Evolutionary conservation across 2,888 invertebrate species (phyloP).

Genomic region (Epirrhoe alternata): DNA sequence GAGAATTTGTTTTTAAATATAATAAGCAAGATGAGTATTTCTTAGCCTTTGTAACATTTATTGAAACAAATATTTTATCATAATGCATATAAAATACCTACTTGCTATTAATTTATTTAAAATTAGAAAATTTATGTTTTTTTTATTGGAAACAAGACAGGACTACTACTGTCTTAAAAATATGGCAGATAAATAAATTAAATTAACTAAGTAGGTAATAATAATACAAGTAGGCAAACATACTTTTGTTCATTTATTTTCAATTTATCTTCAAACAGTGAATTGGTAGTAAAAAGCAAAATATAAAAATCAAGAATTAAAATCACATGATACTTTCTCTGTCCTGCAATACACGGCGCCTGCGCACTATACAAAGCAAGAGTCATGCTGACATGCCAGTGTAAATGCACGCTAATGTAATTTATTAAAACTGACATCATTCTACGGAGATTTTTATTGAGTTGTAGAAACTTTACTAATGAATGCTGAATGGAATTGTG

Average conservation of each 20-base stretch:
- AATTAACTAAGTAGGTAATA: too few species aligned
- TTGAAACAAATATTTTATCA: not conserved
- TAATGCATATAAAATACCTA: not conserved
- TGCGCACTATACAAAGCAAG: slow-evolving; percentile 45
- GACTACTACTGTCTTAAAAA: not conserved
- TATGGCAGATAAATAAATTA: too few species aligned
- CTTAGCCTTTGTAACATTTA: slow-evolving; percentile 2
- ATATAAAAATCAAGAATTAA: not conserved
- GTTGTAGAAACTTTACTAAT: slow-evolving; percentile 18
- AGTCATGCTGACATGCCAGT: slow-evolving; percentile 42
- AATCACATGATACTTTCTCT: slow-evolving; percentile 18
- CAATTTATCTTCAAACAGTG: not conserved
- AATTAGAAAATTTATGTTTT: not conserved
- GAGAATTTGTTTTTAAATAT: not conserved
- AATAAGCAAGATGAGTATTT: slow-evolving; percentile 2
- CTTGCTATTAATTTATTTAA: not conserved
- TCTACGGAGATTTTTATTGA: slow-evolving; percentile 27
- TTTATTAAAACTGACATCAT: slow-evolving; percentile 46
- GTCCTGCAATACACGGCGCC: slow-evolving; percentile 56
- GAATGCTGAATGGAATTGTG: slow-evolving; percentile 13
- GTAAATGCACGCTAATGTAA: slow-evolving; percentile 53
- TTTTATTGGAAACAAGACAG: not conserved
- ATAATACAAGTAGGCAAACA: too few species aligned
- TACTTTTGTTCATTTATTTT: too few species aligned
- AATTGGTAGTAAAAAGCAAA: not conserved